Percentiles rank a stretch among this genome's conserved stretches.
These are phyloP conservation scores for Chironomus striatipennis DNA, from an alignment of 1,140 invertebrate genomes.

Conservation along the genomic window DNA sequence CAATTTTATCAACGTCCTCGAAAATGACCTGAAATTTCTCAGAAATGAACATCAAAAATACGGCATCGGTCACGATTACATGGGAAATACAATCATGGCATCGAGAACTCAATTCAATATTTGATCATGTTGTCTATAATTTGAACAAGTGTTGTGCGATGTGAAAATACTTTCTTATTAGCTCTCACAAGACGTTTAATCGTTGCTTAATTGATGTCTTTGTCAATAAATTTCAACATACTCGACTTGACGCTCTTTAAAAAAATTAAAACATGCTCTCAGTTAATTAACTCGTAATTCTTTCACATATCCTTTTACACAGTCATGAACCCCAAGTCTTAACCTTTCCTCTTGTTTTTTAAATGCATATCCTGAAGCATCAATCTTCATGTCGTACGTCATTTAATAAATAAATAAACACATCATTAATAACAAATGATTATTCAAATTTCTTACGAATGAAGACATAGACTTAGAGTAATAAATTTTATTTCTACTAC, in stretches of 20 bases:
- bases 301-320: neutral
- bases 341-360: neutral
- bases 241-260: too few relatives aligned
- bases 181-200: conserved; percentile 1
- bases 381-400: conserved; percentile 6
- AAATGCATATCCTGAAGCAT: neutral
- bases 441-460: neutral
- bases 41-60: neutral
- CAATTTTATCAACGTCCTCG: neutral
- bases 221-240: conserved; percentile 1
- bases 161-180: neutral
- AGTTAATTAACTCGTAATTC: neutral
- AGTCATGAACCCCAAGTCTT: neutral
- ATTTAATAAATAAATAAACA: conserved; percentile 15
- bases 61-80: too few relatives aligned
- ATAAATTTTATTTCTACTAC: neutral
- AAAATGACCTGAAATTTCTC: conserved; percentile 15
- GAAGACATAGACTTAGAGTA: neutral
- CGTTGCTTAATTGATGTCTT: conserved; percentile 3
- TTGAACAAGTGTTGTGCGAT: conserved; percentile 1
- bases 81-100: too few relatives aligned
- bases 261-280: neutral
- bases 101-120: neutral
- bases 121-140: neutral
- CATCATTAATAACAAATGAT: conserved; percentile 14